Evolutionary conservation across 2,797 vertebrate species (phyloP).

Genomic region (Mormyrops boulengeri): DNA sequence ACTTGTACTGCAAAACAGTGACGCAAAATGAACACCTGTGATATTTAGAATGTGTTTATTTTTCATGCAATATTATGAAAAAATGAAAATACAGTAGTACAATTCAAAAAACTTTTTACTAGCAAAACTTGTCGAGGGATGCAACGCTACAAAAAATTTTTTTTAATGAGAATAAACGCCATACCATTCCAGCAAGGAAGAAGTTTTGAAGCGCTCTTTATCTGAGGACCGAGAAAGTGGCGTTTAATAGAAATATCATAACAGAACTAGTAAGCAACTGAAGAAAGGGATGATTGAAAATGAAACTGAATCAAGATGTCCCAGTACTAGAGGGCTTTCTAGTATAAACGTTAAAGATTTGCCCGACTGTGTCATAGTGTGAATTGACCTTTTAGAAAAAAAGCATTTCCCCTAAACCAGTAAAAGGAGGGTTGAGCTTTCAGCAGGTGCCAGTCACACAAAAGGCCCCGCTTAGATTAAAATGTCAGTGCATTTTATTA

Average conservation of each 20-base stretch:
- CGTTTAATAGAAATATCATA: neutral
- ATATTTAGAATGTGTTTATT: neutral
- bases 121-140: neutral
- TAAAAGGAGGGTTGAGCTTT: neutral
- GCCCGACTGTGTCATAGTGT: neutral
- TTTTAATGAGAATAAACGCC: neutral
- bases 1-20: neutral
- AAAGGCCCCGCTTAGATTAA: neutral
- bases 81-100: neutral
- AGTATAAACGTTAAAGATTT: neutral
- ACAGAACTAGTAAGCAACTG: neutral
- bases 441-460: neutral
- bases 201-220: neutral
- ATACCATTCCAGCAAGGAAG: neutral
- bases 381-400: neutral
- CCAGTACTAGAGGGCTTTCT: neutral
- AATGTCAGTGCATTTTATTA: neutral
- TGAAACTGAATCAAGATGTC: neutral
- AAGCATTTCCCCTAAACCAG: neutral
- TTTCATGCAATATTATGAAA: neutral
- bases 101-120: neutral
- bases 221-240: neutral
- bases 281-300: neutral
- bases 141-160: neutral
- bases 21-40: neutral